A percentile compares a stretch with the other conserved stretches of the same genome.
Evolutionary conservation across 2,113 vertebrate species (phyloP).

Genomic region (Anhinga rufa): DNA sequence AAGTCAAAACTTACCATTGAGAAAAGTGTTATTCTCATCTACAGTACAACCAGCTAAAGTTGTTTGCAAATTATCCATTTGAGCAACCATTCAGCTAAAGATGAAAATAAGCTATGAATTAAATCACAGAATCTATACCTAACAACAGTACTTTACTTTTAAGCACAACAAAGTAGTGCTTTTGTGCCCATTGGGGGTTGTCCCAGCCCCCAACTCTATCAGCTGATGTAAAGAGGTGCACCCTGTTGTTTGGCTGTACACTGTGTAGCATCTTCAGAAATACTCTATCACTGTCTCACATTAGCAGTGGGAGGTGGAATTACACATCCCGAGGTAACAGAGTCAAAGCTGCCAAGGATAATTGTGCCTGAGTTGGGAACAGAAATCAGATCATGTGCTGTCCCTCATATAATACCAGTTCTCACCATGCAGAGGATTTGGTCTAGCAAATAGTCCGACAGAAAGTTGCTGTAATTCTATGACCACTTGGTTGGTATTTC

Average conservation of each 20-base stretch:
- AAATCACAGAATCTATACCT: background rate
- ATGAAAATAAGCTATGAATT: background rate
- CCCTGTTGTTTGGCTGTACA: background rate
- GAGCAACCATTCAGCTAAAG: background rate
- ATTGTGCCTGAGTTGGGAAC: background rate
- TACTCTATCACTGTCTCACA: background rate
- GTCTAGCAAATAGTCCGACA: background rate
- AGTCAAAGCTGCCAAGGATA: background rate
- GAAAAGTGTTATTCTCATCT: background rate
- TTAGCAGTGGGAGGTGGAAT: background rate
- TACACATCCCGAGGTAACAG: background rate
- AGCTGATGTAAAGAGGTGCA: background rate
- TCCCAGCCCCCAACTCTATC: background rate
- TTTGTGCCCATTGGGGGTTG: background rate
- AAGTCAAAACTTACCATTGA: background rate
- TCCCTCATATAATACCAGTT: background rate
- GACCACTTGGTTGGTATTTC: background rate
- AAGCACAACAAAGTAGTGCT: background rate
- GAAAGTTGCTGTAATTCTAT: background rate
- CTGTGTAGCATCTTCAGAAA: background rate
- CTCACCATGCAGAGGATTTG: background rate
- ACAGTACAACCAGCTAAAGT: background rate
- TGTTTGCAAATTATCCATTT: background rate
- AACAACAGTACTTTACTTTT: background rate
- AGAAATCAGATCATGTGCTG: background rate